These are phyloP conservation scores for silkworm (Bombyx mori) DNA, from an alignment of 1,140 invertebrate species.

Conservation along the genomic window DNA sequence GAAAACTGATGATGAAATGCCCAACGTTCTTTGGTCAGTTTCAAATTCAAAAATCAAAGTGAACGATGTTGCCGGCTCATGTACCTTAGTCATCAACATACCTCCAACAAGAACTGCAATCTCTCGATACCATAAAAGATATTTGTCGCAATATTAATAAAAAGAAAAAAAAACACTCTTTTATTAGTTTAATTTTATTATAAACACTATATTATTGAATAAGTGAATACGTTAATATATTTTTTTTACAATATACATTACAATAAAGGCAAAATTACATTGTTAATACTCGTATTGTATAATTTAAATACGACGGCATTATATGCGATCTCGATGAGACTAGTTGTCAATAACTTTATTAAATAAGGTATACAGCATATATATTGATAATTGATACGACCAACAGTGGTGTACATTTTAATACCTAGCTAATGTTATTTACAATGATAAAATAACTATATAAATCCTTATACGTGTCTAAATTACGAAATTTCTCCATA, in stretches of 20 bases:
- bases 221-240: background rate
- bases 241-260: constrained; percentile 23
- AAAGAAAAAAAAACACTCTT: background rate
- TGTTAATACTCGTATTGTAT: constrained; percentile 44
- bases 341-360: constrained; percentile 42
- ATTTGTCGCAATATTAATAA: constrained; percentile 25
- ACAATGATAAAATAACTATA: constrained; percentile 25
- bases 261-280: constrained; percentile 35
- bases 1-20: constrained; percentile 13
- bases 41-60: constrained; percentile 23
- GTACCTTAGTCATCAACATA: constrained; percentile 26
- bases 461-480: too few species aligned
- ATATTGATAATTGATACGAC: constrained; percentile 1
- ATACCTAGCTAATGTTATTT: constrained; percentile 38
- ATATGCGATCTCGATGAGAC: constrained; percentile 54
- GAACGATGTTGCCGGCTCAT: constrained; percentile 44
- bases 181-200: constrained; percentile 41
- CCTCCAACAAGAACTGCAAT: constrained; percentile 28
- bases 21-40: constrained; percentile 26
- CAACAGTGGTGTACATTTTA: constrained; percentile 13
- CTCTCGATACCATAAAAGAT: constrained; percentile 29
- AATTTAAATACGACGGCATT: constrained; percentile 47
- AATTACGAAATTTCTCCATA: too few species aligned
- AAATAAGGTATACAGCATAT: constrained; percentile 23
- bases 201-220: constrained; percentile 6